phyloP scores from a whole-genome alignment of 2,888 invertebrate species.

The Euproctis similis region DNA sequence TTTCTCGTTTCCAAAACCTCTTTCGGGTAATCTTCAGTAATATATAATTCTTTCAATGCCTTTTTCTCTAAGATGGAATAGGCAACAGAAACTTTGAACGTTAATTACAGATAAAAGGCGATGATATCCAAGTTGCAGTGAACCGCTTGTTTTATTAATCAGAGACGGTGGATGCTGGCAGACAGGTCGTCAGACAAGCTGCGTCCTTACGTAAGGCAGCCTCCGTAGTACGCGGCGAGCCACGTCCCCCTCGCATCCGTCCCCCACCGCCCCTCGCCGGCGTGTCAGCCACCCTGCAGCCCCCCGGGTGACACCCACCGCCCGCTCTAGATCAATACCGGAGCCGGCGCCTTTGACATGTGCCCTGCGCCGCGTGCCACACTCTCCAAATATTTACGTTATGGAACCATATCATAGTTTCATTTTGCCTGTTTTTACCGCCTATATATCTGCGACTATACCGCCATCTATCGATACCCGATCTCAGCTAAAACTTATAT shows the following conservation, averaged over 20 bases:
- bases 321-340: slow-evolving; percentile 71
- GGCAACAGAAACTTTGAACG: slow-evolving; percentile 13
- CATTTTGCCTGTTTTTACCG: slow-evolving; percentile 51
- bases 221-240: slow-evolving; percentile 46
- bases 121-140: slow-evolving; percentile 49
- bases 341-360: slow-evolving; percentile 73
- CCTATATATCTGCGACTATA: no score
- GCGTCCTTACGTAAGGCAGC: slow-evolving; percentile 66
- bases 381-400: slow-evolving; percentile 73
- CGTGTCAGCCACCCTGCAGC: slow-evolving; percentile 6
- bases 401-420: slow-evolving; percentile 70
- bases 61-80: not conserved
- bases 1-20: no score
- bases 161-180: slow-evolving; percentile 44
- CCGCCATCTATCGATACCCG: no score
- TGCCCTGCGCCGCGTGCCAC: slow-evolving; percentile 63
- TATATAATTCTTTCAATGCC: no score
- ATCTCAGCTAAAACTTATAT: slow-evolving; percentile 33
- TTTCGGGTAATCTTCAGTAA: no score
- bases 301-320: slow-evolving; percentile 14
- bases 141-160: slow-evolving; percentile 66
- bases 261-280: slow-evolving; percentile 4
- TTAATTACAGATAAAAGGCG: slow-evolving; percentile 41
- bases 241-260: slow-evolving; percentile 11
- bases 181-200: slow-evolving; percentile 67